Percentiles rank a stretch among this genome's conserved stretches.
These are phyloP conservation scores for Polydesmus complanatus DNA, from an alignment of 2,888 invertebrate genomes.

Conservation along the genomic window DNA sequence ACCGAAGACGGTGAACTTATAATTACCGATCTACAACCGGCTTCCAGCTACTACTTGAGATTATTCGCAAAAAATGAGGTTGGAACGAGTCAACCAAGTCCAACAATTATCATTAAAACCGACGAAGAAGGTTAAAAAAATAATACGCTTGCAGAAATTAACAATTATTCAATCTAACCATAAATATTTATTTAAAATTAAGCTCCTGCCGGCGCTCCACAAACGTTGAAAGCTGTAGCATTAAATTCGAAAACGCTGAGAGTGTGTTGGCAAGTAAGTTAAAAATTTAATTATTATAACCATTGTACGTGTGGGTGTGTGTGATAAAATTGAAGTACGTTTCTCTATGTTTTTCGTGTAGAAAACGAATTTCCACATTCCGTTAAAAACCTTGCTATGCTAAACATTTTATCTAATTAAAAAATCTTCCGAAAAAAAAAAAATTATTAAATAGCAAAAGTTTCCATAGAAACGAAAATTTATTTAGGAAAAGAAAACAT, in stretches of 20 bases:
- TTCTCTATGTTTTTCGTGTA: too few species aligned
- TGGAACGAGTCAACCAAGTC: constrained; percentile 78
- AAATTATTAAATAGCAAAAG: too few species aligned
- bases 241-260: constrained; percentile 15
- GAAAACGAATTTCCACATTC: too few species aligned
- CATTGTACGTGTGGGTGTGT: too few species aligned
- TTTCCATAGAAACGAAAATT: too few species aligned
- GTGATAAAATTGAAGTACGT: too few species aligned
- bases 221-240: constrained; percentile 12
- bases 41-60: constrained; percentile 81
- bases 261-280: constrained; percentile 28
- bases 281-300: background rate
- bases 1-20: constrained; percentile 7
- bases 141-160: background rate
- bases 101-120: constrained; percentile 84
- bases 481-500: too few species aligned
- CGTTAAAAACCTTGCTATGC: too few species aligned
- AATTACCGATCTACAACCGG: constrained; percentile 49
- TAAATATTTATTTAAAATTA: background rate
- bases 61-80: constrained; percentile 71
- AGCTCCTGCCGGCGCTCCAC: constrained; percentile 18
- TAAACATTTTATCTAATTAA: too few species aligned
- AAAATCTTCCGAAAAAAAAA: too few species aligned
- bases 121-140: constrained; percentile 55
- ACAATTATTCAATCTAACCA: background rate